Evolutionary conservation across 2,113 vertebrate genomes (phyloP).

Genomic region (Pseudorasbora parva): DNA sequence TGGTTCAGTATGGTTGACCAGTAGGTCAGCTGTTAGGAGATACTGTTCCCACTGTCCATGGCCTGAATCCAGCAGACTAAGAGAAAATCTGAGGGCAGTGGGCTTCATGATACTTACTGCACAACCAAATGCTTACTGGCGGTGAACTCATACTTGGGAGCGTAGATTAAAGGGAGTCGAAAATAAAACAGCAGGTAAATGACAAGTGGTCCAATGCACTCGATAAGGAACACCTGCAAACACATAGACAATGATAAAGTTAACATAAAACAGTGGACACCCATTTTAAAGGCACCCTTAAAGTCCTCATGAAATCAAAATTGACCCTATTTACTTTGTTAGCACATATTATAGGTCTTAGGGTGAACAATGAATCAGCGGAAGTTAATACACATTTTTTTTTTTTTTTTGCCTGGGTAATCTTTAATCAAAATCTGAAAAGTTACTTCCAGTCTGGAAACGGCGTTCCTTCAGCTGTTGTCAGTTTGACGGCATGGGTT

Average conservation of each 20-base stretch:
- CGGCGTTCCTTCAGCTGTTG: too few species aligned
- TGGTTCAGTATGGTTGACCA: not conserved
- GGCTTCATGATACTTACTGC: conserved; percentile 81
- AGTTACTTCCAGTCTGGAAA: too few species aligned
- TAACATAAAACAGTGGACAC: not conserved
- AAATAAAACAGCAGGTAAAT: conserved; percentile 94
- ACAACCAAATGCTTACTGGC: conserved; percentile 88
- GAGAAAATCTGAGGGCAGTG: not conserved
- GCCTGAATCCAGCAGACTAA: not conserved
- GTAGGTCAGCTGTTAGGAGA: conserved; percentile 26
- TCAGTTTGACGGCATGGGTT: too few species aligned
- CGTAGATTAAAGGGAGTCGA: conserved; percentile 89
- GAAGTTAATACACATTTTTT: too few species aligned
- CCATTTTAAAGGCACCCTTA: not conserved
- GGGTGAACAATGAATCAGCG: too few species aligned
- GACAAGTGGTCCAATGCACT: conserved; percentile 86
- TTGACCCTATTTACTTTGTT: too few species aligned
- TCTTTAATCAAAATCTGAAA: too few species aligned
- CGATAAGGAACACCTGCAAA: conserved; percentile 86
- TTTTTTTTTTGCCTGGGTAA: too few species aligned
- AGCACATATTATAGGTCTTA: too few species aligned
- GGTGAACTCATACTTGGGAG: conserved; percentile 86
- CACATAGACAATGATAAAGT: not conserved
- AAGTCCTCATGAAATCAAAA: too few species aligned
- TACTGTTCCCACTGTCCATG: conserved; percentile 21